Conservation (phyloP, 2,113 vertebrate genomes). For the zebrafish (Danio rerio) region GRCz12tu NC_133194.1:11044501-11045000, state of each 20-base stretch:
- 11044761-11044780: slow-evolving; percentile 90
- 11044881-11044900: slow-evolving; percentile 90
- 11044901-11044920: slow-evolving; percentile 88
- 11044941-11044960: slow-evolving; percentile 96
- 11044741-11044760: slow-evolving; percentile 81
- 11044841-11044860: slow-evolving; percentile 91
- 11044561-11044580: slow-evolving; percentile 23
- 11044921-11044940: slow-evolving; percentile 82
- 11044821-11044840: slow-evolving; percentile 95
- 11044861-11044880: slow-evolving; percentile 87
- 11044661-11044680: slow-evolving; percentile 29
- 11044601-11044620: slow-evolving; percentile 27
- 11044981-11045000: too few species aligned
- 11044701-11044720: slow-evolving; percentile 10
- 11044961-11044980: background rate
- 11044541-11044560: slow-evolving; percentile 16
- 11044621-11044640: slow-evolving; percentile 30
- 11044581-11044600: slow-evolving; percentile 42
- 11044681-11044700: slow-evolving; percentile 24
- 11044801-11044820: slow-evolving; percentile 84
- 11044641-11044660: slow-evolving; percentile 28
- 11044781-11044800: slow-evolving; percentile 92
- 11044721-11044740: slow-evolving; percentile 16
- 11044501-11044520: slow-evolving; percentile 23
- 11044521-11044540: slow-evolving; percentile 13